These are phyloP conservation scores for Mythimna impura DNA, from an alignment of 2,888 invertebrate genomes.

Conservation along the genomic window DNA sequence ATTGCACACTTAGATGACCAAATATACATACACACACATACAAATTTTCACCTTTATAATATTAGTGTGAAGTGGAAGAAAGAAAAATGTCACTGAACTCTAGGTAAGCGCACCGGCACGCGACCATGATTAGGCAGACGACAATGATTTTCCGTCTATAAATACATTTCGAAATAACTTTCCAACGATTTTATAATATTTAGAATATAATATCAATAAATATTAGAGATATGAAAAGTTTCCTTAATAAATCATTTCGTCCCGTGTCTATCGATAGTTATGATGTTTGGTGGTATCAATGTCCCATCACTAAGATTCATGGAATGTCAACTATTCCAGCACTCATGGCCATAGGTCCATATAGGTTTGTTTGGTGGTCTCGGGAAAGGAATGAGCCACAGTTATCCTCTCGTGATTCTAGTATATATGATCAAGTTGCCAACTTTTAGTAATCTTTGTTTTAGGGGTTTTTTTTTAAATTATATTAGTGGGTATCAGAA, in stretches of 20 bases:
- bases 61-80: not conserved
- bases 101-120: not conserved
- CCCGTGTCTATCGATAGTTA: slow-evolving; percentile 6
- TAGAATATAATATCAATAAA: no score
- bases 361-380: slow-evolving; percentile 15
- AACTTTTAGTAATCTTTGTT: not conserved
- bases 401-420: not conserved
- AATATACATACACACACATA: no score
- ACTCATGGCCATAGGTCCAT: not conserved
- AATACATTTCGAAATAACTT: slow-evolving; percentile 9
- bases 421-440: not conserved
- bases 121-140: not conserved
- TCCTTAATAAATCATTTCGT: not conserved
- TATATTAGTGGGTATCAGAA: not conserved
- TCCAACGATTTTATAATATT: no score
- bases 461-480: not conserved
- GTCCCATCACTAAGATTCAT: slow-evolving; percentile 33
- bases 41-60: no score
- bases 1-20: not conserved
- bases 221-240: no score
- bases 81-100: not conserved
- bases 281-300: not conserved
- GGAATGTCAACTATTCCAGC: slow-evolving; percentile 34
- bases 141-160: not conserved
- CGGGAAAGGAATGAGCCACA: not conserved